A percentile compares a stretch with the other conserved stretches of the same genome.
Evolutionary conservation across 2,797 vertebrate genomes (phyloP).

Genomic region (Acrocephalus scirpaceus): DNA sequence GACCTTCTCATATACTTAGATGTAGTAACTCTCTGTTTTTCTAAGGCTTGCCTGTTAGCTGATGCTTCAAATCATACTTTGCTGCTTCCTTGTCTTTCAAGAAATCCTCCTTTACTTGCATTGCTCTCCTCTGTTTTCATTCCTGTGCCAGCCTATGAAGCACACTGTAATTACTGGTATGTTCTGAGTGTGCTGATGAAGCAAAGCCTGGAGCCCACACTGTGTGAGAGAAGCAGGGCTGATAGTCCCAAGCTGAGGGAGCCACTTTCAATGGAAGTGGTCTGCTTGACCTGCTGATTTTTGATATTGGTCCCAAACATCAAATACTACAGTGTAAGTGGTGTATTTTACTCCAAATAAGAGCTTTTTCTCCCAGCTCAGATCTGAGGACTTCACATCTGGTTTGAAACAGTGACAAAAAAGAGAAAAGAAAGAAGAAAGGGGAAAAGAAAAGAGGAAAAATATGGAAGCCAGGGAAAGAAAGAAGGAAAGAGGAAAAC

Average conservation of each 20-base stretch:
- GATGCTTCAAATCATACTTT: neutral
- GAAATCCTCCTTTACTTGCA: neutral
- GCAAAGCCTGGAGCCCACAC: neutral
- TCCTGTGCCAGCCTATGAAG: neutral
- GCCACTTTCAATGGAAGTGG: neutral
- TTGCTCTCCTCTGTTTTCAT: neutral
- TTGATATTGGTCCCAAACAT: neutral
- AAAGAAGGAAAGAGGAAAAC: neutral
- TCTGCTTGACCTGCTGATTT: neutral
- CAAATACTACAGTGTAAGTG: neutral
- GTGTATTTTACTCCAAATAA: neutral
- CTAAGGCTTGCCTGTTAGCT: neutral
- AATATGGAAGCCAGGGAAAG: neutral
- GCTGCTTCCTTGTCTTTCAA: neutral
- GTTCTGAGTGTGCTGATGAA: neutral
- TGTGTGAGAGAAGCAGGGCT: neutral
- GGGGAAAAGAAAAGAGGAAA: neutral
- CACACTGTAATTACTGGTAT: neutral
- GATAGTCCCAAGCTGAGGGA: neutral
- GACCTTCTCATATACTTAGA: neutral
- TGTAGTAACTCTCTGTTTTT: neutral
- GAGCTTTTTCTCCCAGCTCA: accelerated
- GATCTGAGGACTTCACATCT: neutral
- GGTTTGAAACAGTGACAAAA: neutral
- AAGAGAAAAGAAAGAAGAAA: neutral